These are phyloP conservation scores for Malurus elegans DNA, from an alignment of 2,113 vertebrate species.

Conservation along the genomic window DNA sequence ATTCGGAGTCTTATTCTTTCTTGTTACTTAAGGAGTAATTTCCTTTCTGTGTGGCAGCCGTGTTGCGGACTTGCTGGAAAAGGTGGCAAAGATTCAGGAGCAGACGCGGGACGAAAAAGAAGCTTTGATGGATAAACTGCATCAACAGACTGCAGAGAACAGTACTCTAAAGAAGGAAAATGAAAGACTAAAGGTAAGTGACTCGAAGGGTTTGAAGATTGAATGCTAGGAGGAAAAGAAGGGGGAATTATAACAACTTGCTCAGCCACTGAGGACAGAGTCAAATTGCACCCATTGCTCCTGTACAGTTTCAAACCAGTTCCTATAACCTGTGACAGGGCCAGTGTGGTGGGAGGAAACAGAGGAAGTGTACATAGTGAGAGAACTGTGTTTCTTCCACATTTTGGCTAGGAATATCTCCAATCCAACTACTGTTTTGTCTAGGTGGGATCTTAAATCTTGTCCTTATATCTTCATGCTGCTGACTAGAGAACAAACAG, in stretches of 20 bases:
- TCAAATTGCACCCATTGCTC: not conserved
- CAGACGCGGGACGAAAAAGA: conserved; percentile 77
- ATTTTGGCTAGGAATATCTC: not conserved
- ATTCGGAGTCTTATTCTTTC: not conserved
- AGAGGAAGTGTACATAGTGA: not conserved
- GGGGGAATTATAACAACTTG: not conserved
- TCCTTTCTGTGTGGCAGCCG: conserved; percentile 64
- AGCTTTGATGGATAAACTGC: conserved; percentile 75
- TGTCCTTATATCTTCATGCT: not conserved
- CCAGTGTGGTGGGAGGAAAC: not conserved
- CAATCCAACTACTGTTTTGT: not conserved
- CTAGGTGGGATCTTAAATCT: not conserved
- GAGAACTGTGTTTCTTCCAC: not conserved
- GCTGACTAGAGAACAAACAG: not conserved
- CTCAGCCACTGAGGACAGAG: not conserved
- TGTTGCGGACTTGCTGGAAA: conserved; percentile 78
- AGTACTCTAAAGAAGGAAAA: conserved; percentile 80
- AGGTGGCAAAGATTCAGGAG: conserved; percentile 77
- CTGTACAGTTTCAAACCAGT: not conserved
- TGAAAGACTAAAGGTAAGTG: conserved; percentile 84
- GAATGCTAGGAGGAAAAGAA: not conserved
- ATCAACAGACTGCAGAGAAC: conserved; percentile 76
- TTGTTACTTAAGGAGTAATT: not conserved
- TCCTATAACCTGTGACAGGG: not conserved
- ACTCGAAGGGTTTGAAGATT: not conserved